Conservation (phyloP, 2,113 vertebrate species). For the Silurus glanis region DNA sequence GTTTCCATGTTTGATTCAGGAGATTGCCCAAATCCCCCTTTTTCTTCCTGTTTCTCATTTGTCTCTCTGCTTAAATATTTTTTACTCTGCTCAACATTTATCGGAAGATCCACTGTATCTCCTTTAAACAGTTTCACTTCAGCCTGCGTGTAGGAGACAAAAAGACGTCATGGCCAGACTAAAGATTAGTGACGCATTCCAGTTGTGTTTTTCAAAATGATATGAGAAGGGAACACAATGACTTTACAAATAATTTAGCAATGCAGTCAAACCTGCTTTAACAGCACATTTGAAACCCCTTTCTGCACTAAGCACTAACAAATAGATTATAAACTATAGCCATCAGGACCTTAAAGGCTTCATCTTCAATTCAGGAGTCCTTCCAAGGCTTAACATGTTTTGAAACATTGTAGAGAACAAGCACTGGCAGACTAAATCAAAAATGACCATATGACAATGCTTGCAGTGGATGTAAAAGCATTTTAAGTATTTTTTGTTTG, state of each 20-base stretch:
- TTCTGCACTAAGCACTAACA: not conserved
- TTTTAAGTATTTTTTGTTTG: slow-evolving; percentile 34
- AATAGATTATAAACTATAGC: not conserved
- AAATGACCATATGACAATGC: slow-evolving; percentile 49
- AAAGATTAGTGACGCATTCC: slow-evolving; percentile 59
- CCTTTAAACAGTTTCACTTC: slow-evolving; percentile 83
- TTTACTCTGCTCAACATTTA: slow-evolving; percentile 96
- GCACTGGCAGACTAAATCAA: slow-evolving; percentile 8
- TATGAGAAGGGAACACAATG: slow-evolving; percentile 17
- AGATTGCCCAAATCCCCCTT: slow-evolving; percentile 78
- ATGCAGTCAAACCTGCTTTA: slow-evolving; percentile 23
- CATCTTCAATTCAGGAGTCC: slow-evolving; percentile 15
- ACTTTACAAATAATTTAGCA: slow-evolving; percentile 14
- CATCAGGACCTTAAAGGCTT: slow-evolving; percentile 10
- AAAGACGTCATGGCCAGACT: slow-evolving; percentile 69
- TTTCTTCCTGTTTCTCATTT: slow-evolving; percentile 83
- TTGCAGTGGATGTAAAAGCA: slow-evolving; percentile 51
- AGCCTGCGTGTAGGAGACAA: slow-evolving; percentile 74
- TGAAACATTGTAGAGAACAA: slow-evolving; percentile 22
- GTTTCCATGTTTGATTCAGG: slow-evolving; percentile 82
- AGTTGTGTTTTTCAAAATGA: slow-evolving; percentile 25
- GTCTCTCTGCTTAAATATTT: slow-evolving; percentile 83
- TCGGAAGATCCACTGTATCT: slow-evolving; percentile 88
- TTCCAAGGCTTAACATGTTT: slow-evolving; percentile 25
- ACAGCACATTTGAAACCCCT: not conserved